A percentile compares a stretch with the other conserved stretches of the same genome.
phyloP scores from a whole-genome alignment of 2,797 vertebrate genomes.

The Helicolenus hilgendorfi region DNA sequence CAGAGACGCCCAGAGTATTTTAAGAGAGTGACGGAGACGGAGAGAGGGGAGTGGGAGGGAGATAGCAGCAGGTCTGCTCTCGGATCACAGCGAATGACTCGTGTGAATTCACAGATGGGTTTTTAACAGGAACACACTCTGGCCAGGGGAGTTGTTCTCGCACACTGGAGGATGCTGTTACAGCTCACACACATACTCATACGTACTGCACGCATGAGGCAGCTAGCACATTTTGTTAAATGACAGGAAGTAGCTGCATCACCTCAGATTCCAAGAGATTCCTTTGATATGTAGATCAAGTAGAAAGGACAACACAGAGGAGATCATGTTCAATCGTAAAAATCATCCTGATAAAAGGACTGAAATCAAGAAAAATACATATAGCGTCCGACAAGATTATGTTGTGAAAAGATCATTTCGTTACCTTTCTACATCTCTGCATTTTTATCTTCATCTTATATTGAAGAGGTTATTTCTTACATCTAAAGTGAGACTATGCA shows the following conservation, averaged over 20 bases:
- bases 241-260: constrained; percentile 14
- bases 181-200: constrained; percentile 41
- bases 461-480: not conserved
- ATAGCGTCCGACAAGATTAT: not conserved
- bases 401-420: not conserved
- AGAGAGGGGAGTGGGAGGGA: constrained; percentile 40
- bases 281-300: constrained; percentile 10
- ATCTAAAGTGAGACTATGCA: not conserved
- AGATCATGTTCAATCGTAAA: not conserved
- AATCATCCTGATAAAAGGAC: not conserved
- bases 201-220: not conserved
- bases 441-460: not conserved
- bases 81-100: constrained; percentile 57
- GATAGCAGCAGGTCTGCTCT: constrained; percentile 59
- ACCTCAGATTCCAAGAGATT: not conserved
- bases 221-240: constrained; percentile 2
- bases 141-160: constrained; percentile 64
- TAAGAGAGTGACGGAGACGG: constrained; percentile 22
- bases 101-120: constrained; percentile 70
- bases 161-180: constrained; percentile 47
- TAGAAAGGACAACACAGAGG: not conserved
- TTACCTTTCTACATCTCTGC: not conserved
- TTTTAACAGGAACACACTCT: constrained; percentile 75
- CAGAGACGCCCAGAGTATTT: constrained; percentile 56
- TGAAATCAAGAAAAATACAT: not conserved